These are phyloP conservation scores for Papilio demoleus DNA, from an alignment of 2,888 invertebrate species.

Conservation along the genomic window DNA sequence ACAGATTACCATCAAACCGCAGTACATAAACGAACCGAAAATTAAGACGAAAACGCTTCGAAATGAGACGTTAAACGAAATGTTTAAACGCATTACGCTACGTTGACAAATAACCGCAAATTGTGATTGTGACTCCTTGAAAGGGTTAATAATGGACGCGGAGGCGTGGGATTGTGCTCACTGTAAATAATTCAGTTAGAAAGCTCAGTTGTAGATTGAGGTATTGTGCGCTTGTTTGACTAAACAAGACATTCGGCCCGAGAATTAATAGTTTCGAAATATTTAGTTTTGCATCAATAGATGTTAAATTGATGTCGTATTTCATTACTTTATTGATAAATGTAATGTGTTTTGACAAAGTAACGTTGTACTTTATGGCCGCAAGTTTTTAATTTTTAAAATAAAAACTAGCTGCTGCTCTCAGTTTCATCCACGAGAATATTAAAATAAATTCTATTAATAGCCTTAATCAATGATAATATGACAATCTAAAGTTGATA, in stretches of 20 bases:
- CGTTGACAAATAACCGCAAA: slow-evolving; percentile 79
- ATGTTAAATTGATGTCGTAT: slow-evolving; percentile 14
- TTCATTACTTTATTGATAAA: not conserved
- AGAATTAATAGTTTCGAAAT: slow-evolving; percentile 52
- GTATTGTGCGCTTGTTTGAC: slow-evolving; percentile 63
- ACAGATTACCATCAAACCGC: slow-evolving; percentile 62
- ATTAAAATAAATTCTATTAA: too few species aligned
- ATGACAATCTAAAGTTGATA: too few species aligned
- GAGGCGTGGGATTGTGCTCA: slow-evolving; percentile 70
- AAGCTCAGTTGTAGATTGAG: slow-evolving; percentile 74
- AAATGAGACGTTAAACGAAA: slow-evolving; percentile 57
- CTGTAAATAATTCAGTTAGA: slow-evolving; percentile 71
- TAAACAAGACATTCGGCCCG: slow-evolving; percentile 46
- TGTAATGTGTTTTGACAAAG: too few species aligned
- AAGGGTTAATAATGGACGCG: slow-evolving; percentile 78
- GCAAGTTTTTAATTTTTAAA: too few species aligned
- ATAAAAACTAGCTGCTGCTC: too few species aligned
- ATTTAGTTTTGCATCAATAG: slow-evolving; percentile 22
- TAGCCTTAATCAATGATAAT: too few species aligned
- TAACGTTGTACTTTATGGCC: too few species aligned
- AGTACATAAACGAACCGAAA: slow-evolving; percentile 58
- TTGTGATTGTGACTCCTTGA: slow-evolving; percentile 78
- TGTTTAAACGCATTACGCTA: slow-evolving; percentile 60
- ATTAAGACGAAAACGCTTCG: slow-evolving; percentile 61
- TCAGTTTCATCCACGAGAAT: too few species aligned